Base-by-base conservation (phyloP, 2,797 vertebrate species). In the Jordanella pulchra region DNA sequence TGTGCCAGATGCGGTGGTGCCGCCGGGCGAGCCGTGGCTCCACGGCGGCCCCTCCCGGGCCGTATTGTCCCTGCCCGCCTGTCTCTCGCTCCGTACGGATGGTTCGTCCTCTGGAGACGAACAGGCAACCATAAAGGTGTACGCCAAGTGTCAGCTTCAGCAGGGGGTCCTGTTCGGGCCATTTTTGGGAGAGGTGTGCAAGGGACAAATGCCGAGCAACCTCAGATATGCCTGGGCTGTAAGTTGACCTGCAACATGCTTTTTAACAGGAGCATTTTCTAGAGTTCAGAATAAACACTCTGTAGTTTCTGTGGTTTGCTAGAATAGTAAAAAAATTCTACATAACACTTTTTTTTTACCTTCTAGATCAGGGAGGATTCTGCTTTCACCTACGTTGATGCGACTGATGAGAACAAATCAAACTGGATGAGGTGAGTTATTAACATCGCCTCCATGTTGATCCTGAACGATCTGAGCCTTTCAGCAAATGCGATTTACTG, bases 181-280 rank as follows among this genome's bases (percentile, higher is more conserved):
- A 0, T 94, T 84, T n/a, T 75, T 90, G 7, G 92, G 93, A 42
- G 91, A 95, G 51, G 50, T 92, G 50, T 79, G 87, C 73, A 69
- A 63, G 51, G 89, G 87, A 64, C 84, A 89, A 54, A 82, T 89
- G 83, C 86, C 76, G 0, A 68, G 71, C n/a, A 90, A 86, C 83
- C 92, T 91, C 45, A 85, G 81, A 71, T 93, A 92, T 27, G 83
- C 92, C 75, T 94, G 94, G 92, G 91, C 89, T 78, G 91, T 93
- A 77, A 92, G 91, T 93, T 51, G 12, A 70, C 30, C 21, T 2
- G 0, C 60, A 63, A 15, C 14, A 63, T 42, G 42, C 15, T 44
- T 25, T 44, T 15, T 42, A 15, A 3, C 23, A 7, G 23, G 9
- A 42, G 18, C 11, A 14, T 61, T 61, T 61, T 61, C 11, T n/a